Evolutionary conservation across 2,797 vertebrate species (phyloP), one percentile per base, ranked within the genome.

Genomic region (Chlorospingus flavigularis): DNA sequence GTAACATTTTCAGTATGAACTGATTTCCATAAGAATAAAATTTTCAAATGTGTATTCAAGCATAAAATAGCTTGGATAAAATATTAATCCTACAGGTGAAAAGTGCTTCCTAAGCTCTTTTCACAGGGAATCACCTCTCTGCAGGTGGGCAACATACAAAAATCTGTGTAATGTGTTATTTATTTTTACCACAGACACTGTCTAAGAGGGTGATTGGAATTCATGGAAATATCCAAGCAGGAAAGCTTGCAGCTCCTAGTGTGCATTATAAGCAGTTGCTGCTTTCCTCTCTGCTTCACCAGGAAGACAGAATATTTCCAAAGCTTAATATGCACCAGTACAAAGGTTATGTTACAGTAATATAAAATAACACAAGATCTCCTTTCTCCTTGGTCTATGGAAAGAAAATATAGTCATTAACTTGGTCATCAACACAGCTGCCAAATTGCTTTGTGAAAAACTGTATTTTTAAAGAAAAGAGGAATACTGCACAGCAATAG

Each of bases 1-100:
- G 47, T 61, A 92, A 12, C 55, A 60, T 14, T 31, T 42, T 63
- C 75, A 80, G 40, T 50, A 91, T 0, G 18, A 75, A 57, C 26
- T 66, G 35, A 86, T 90, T 82, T 95, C 79, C 70, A 1, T 48
- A 75, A 54, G 58, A 91, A 88, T 39, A 83, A 63, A 75, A 62
- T 88, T 65, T 86, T 86, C 88, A 88, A 73, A 72, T 45, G 62
- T 60, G 43, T 76, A 48, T 66, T 88, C 66, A 88, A 75, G 86
- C 77, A 86, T 88, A 92, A 93, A 95, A 93, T 81, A 51, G 84
- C 76, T 93, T 50, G 33, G 83, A 88, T 90, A 92, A 81, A 87
- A 94, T 76, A 92, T 83, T 95, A 92, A 94, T 92, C 71, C 67
- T 48, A 43, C 25, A 78, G 80, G 70, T 82, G 74, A 86, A 82